These are phyloP conservation scores for Papilio polyxenes DNA, from an alignment of 1,140 invertebrate species.

Conservation along the genomic window DNA sequence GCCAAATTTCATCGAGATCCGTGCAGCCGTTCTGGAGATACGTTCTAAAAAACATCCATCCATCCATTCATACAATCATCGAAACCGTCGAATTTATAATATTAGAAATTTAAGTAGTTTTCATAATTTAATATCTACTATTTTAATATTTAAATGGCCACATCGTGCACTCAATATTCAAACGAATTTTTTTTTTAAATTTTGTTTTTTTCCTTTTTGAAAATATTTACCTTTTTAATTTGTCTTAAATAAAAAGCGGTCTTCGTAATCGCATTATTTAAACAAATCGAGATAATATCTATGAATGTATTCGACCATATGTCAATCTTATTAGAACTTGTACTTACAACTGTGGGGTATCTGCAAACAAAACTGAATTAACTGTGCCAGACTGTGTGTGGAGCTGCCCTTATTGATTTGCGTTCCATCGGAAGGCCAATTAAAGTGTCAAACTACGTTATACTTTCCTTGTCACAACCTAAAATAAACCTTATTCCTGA, in stretches of 20 bases:
- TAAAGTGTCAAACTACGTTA: slow-evolving; percentile 5
- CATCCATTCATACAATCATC: too few relatives aligned
- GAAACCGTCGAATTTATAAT: too few relatives aligned
- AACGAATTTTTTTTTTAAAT: too few relatives aligned
- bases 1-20: too few relatives aligned
- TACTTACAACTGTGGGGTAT: neutral
- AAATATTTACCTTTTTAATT: neutral
- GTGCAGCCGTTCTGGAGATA: too few relatives aligned
- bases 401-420: slow-evolving; percentile 35
- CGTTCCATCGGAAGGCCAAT: slow-evolving; percentile 34
- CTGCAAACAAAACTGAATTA: slow-evolving; percentile 18
- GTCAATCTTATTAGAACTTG: slow-evolving; percentile 18
- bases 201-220: neutral
- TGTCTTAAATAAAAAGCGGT: neutral
- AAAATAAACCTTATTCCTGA: slow-evolving; percentile 2
- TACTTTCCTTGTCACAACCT: neutral
- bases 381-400: slow-evolving; percentile 25
- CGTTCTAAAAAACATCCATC: too few relatives aligned
- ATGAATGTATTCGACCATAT: neutral
- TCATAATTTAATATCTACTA: too few relatives aligned
- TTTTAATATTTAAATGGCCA: too few relatives aligned
- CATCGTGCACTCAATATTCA: too few relatives aligned
- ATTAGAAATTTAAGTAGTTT: too few relatives aligned
- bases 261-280: neutral
- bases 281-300: neutral